Evolutionary conservation across 2,888 invertebrate species (phyloP), one percentile per base, ranked within the genome.

Genomic region (Furcula furcula): DNA sequence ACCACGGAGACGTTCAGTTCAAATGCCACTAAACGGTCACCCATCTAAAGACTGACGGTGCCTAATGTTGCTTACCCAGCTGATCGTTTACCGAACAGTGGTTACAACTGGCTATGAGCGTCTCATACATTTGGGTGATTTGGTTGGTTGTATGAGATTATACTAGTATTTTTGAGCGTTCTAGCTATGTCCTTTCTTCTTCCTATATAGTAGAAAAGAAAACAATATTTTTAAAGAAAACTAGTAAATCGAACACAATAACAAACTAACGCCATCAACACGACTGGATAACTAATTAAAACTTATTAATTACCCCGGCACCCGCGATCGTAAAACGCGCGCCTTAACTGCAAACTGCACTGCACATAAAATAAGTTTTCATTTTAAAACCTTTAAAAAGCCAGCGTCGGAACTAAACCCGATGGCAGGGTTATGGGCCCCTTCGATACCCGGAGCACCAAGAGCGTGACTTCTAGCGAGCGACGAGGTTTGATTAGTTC

Each of bases 281-380:
- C 46, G 50, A 51, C 60, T 52, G 45, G 47, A 64, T 66, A 63
- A 62, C 66, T 70, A 81, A 82, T 84, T 78, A 84, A 83, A 84
- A 80, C 74, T 78, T 78, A 80, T 78, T 84, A 82, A 82, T 82
- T 69, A 76, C 76, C 49, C 36, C 52, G 55, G 65, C 74, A 70
- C 67, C 70, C 66, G 51, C 37, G 61, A 44, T 73, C 75, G 70
- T 82, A 77, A 83, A 82, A 59, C 58, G 60, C 47, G 45, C 71
- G 68, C 74, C 67, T 72, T 69, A 55, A 64, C 58, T 48, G 42
- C 30, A 28, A 34, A 46, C 41, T 34, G 51, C 48, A 44, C 38
- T 44, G 41, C 60, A 52, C 65, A 65, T 78, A 76, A 83, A 81
- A 73, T 46, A 77, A 80, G 67, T 82, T 81, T 73, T 73, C 68